Conservation (phyloP, 2,113 vertebrate species). For the Sturnus vulgaris region DNA sequence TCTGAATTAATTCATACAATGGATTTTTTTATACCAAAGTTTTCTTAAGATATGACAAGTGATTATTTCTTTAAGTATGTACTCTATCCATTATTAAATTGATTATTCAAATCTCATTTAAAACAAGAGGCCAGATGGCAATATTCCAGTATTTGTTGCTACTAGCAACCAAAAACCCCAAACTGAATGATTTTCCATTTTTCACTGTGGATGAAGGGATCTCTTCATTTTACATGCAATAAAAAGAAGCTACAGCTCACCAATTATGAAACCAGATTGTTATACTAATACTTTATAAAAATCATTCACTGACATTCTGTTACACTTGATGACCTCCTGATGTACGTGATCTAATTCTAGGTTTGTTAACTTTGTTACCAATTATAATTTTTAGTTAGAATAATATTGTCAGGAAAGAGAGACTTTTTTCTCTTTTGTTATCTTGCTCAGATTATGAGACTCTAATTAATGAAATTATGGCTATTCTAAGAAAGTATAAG, state of each 20-base stretch:
- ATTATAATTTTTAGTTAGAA: conserved; percentile 16
- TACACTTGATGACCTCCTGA: conserved; percentile 60
- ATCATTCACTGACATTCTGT: conserved; percentile 30
- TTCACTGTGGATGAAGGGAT: conserved; percentile 39
- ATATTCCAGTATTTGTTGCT: conserved; percentile 82
- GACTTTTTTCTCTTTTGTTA: conserved; percentile 23
- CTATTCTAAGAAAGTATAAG: conserved; percentile 3
- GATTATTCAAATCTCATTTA: conserved; percentile 81
- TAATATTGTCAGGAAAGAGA: conserved; percentile 51
- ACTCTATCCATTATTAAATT: conserved; percentile 77
- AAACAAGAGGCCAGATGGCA: conserved; percentile 79
- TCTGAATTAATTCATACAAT: conserved; percentile 5
- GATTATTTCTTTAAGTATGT: conserved; percentile 75
- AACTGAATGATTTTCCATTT: conserved; percentile 68
- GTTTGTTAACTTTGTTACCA: conserved; percentile 51
- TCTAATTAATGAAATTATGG: conserved; percentile 46
- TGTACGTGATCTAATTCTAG: conserved; percentile 60
- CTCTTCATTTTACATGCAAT: conserved; percentile 24
- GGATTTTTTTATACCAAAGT: conserved; percentile 44
- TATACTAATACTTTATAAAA: conserved; percentile 55
- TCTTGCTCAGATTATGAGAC: conserved; percentile 53
- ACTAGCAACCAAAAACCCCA: conserved; percentile 76
- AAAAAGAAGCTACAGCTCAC: conserved; percentile 46
- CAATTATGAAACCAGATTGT: conserved; percentile 53
- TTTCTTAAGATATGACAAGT: conserved; percentile 65